Percentiles rank a stretch among this genome's conserved stretches.
Evolutionary conservation across 2,888 invertebrate genomes (phyloP).

Genomic region (Microplitis manilae): DNA sequence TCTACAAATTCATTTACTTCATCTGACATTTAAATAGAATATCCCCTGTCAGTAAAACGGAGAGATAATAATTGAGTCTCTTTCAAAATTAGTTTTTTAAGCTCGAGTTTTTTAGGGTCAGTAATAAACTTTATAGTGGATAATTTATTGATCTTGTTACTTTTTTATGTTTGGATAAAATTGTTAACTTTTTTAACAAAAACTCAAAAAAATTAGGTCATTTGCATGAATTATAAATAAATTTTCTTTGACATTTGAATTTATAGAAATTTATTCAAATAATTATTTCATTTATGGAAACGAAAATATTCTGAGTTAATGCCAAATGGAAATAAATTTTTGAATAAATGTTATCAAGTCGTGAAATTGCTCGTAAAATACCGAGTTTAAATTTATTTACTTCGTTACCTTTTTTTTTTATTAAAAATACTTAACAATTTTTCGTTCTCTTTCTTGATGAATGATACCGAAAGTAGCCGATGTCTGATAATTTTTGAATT

Average conservation of each 20-base stretch:
- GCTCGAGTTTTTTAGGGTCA: neutral
- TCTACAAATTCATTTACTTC: neutral
- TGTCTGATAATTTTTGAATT: too few species aligned
- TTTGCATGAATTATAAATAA: neutral
- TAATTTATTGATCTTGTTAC: too few species aligned
- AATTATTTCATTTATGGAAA: neutral
- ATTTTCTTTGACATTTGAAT: neutral
- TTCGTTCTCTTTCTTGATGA: too few species aligned
- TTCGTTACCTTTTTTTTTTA: neutral
- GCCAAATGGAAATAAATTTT: neutral
- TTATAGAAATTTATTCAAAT: neutral
- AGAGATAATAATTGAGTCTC: neutral
- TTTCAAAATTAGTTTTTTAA: neutral
- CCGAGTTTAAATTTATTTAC: neutral
- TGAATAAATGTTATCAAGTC: neutral
- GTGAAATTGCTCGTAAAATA: neutral
- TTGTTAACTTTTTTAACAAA: too few species aligned
- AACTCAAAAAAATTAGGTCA: too few species aligned
- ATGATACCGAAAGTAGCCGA: too few species aligned
- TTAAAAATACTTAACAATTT: too few species aligned
- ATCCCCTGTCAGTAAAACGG: neutral
- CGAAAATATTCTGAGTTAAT: neutral
- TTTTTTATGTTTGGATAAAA: too few species aligned
- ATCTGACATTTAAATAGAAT: neutral
- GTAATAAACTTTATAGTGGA: too few species aligned